Conservation (phyloP, 2,113 vertebrate species). For the Ifrita kowaldi region DNA sequence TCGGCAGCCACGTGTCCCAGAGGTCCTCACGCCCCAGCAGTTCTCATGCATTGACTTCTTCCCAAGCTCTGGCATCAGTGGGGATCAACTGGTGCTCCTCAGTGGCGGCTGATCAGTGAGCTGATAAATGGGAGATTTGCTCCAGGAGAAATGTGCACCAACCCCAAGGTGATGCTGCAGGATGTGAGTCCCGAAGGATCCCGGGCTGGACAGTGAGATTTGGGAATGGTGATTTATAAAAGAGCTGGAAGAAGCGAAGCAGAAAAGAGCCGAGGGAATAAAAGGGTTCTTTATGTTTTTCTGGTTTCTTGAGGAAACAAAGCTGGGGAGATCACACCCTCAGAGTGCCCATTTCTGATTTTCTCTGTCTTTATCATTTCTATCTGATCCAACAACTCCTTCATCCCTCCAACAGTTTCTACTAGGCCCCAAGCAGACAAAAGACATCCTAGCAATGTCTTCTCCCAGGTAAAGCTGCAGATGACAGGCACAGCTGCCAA, state of each 20-base stretch:
- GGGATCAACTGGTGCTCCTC: neutral
- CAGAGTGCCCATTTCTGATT: neutral
- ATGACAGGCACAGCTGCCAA: neutral
- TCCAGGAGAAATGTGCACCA: neutral
- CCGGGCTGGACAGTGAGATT: neutral
- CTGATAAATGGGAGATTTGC: neutral
- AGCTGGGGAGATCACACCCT: neutral
- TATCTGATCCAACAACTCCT: neutral
- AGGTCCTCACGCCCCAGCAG: neutral
- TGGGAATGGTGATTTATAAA: neutral
- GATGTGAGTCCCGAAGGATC: neutral
- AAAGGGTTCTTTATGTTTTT: neutral
- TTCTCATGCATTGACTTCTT: neutral
- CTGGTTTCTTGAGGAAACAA: neutral
- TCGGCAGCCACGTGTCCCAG: rapidly evolving
- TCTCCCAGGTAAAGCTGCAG: neutral
- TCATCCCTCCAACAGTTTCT: neutral
- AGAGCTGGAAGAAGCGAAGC: neutral
- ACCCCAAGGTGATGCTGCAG: neutral
- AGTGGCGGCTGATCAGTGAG: neutral
- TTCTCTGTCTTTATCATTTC: neutral
- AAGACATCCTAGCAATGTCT: neutral
- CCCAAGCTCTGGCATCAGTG: neutral
- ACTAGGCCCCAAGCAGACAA: neutral
- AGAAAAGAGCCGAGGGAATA: neutral